Percentiles rank a stretch among this genome's conserved stretches.
phyloP scores from a whole-genome alignment of 2,113 vertebrate species.

The Eclectus roratus region DNA sequence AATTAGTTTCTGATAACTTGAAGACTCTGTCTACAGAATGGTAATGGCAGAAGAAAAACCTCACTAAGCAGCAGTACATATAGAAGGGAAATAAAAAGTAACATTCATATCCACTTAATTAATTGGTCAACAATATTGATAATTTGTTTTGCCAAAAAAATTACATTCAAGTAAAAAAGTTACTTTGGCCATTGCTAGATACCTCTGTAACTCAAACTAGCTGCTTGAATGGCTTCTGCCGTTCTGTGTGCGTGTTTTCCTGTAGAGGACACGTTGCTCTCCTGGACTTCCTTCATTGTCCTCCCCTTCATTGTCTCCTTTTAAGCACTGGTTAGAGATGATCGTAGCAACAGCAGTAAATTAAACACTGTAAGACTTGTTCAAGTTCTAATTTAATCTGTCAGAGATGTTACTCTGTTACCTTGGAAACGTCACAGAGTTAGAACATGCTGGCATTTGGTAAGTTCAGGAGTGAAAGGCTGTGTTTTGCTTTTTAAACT shows the following conservation, averaged over 20 bases:
- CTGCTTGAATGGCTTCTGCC: neutral
- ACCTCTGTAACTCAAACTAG: neutral
- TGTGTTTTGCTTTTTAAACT: neutral
- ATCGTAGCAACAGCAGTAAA: neutral
- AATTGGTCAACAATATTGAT: neutral
- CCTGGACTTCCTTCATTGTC: neutral
- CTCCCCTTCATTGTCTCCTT: neutral
- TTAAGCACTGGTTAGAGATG: neutral
- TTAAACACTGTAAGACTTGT: neutral
- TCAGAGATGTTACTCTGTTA: neutral
- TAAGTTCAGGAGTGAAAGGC: neutral
- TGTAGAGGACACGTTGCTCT: neutral
- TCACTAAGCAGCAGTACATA: neutral
- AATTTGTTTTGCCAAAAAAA: neutral
- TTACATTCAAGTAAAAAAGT: neutral
- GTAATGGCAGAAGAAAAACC: neutral
- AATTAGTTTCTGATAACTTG: neutral
- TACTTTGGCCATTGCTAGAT: neutral
- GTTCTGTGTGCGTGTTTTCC: fast-evolving
- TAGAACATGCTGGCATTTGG: neutral
- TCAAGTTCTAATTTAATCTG: neutral
- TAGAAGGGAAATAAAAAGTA: neutral
- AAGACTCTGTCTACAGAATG: neutral
- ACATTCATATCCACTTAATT: neutral
- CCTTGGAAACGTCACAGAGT: neutral